Conservation (phyloP, 2,113 vertebrate species). For the Equus quagga region DNA sequence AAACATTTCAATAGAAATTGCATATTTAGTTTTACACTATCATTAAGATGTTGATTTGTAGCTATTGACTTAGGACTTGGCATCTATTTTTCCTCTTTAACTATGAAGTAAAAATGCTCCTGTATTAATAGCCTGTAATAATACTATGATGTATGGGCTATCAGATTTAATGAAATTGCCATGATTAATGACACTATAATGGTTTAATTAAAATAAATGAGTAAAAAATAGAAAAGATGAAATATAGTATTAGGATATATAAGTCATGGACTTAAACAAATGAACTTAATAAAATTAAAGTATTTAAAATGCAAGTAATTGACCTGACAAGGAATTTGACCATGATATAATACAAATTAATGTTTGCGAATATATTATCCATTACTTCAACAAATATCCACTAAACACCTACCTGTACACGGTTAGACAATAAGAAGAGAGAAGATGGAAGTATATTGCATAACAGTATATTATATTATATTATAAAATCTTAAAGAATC, state of each 20-base stretch:
- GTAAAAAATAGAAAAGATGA: constrained; percentile 45
- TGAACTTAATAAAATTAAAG: not conserved
- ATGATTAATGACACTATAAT: constrained; percentile 44
- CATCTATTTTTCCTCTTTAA: constrained; percentile 1
- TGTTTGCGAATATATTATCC: not conserved
- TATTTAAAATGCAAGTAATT: constrained; percentile 37
- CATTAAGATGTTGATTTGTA: not conserved
- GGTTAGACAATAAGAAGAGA: not conserved
- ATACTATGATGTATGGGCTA: not conserved
- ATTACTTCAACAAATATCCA: not conserved
- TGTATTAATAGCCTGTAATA: not conserved
- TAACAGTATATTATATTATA: not conserved
- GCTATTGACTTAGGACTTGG: not conserved
- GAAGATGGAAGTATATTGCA: not conserved
- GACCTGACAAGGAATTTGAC: not conserved
- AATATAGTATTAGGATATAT: not conserved
- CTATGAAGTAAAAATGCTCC: not conserved
- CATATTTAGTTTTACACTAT: not conserved
- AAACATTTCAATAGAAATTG: not conserved
- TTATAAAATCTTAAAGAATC: not conserved
- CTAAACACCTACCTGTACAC: not conserved
- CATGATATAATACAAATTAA: not conserved
- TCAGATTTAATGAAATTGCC: constrained; percentile 14
- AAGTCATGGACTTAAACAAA: constrained; percentile 29
- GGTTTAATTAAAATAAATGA: constrained; percentile 59